Conservation (phyloP, 2,113 vertebrate species). For the Anthoscopus minutus region DNA sequence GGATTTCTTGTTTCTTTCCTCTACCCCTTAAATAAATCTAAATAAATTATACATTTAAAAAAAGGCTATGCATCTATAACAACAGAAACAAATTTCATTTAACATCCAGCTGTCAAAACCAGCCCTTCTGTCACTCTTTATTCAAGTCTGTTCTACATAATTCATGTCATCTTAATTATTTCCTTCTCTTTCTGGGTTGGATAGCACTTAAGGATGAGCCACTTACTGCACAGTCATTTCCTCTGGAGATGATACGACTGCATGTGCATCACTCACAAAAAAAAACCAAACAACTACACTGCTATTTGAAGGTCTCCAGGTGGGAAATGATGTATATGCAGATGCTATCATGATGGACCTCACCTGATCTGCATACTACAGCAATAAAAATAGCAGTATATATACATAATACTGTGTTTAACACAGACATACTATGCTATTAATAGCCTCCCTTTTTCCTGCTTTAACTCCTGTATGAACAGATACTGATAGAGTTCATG, state of each 20-base stretch:
- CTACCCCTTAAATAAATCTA: slow-evolving; percentile 38
- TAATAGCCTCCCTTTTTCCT: neutral
- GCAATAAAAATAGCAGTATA: neutral
- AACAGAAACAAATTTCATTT: slow-evolving; percentile 57
- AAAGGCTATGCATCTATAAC: slow-evolving; percentile 24
- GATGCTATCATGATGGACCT: neutral
- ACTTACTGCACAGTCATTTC: neutral
- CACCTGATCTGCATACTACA: neutral
- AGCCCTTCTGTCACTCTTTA: slow-evolving; percentile 48
- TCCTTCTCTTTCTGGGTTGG: slow-evolving; percentile 23
- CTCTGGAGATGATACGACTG: neutral
- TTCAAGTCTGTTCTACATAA: slow-evolving; percentile 50
- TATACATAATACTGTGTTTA: neutral
- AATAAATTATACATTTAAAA: slow-evolving; percentile 55
- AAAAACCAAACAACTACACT: neutral
- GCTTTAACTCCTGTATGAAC: neutral
- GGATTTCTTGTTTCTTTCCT: slow-evolving; percentile 29
- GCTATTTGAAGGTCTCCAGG: neutral
- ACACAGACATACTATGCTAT: neutral
- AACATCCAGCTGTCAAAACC: slow-evolving; percentile 55
- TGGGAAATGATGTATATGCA: neutral
- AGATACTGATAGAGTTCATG: neutral
- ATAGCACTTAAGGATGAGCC: neutral
- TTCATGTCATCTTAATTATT: slow-evolving; percentile 54
- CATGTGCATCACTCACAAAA: neutral